Percentiles rank a stretch among this genome's conserved stretches.
Conservation (phyloP, 2,113 vertebrate species). For the Mungos mungo region DNA sequence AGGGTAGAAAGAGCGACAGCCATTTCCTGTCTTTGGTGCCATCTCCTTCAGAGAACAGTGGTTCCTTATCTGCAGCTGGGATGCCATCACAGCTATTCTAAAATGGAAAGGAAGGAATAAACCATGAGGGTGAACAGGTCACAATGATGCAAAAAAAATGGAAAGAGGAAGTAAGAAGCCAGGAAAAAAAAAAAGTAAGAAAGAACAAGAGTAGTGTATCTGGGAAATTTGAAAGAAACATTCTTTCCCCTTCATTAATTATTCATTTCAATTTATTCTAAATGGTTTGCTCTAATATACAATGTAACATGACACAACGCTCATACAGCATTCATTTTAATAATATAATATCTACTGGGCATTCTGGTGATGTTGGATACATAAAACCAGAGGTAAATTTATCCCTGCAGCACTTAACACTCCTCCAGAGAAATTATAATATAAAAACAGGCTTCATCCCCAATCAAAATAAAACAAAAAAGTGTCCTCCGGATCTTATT, state of each 20-base stretch:
- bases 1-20: neutral
- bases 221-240: conserved; percentile 52
- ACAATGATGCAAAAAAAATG: neutral
- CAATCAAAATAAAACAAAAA: conserved; percentile 68
- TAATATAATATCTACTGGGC: conserved; percentile 47
- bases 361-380: conserved; percentile 41
- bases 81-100: neutral
- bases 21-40: neutral
- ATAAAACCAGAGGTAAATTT: conserved; percentile 57
- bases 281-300: conserved; percentile 17
- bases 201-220: neutral
- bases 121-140: neutral
- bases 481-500: conserved; percentile 43
- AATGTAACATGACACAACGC: conserved; percentile 55
- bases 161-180: conserved; percentile 43
- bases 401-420: conserved; percentile 40
- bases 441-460: conserved; percentile 56
- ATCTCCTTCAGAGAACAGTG: neutral
- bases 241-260: conserved; percentile 68
- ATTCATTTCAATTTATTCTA: conserved; percentile 60
- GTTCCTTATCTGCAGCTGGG: neutral
- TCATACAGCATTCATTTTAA: conserved; percentile 51
- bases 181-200: neutral
- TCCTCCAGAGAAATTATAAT: conserved; percentile 51
- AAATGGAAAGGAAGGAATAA: conserved; percentile 34